Base-by-base conservation (phyloP, 2,113 vertebrate species). In the Chamaea fasciata region DNA sequence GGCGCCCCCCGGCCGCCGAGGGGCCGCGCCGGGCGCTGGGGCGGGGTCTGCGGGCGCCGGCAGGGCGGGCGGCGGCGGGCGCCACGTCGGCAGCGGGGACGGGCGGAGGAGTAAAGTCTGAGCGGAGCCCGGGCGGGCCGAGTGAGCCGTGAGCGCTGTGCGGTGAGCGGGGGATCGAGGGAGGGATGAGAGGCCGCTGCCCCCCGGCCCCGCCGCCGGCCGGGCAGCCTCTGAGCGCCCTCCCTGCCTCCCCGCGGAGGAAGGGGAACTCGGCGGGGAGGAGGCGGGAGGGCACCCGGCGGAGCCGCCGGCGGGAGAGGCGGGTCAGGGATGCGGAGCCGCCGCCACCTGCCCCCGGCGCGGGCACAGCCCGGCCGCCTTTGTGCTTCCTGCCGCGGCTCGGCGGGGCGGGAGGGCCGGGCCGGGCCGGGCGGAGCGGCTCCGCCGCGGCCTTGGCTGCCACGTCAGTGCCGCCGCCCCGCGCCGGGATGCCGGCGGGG, bases 11-110 rank as follows among this genome's bases (percentile, higher is more conserved):
- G 49, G 49, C 49, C 49, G 49, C 22, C 49, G 49, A 50, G 49
- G 49, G 49, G 49, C 49, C 49, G 49, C 50, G 53, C 52, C 53
- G 53, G 53, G 53, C 30, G 30, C 53, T 55, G 53, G 53, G 53
- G 53, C 53, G 53, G 53, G 53, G 53, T 55, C 53, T 55, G 53
- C 53, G 53, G 53, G 53, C 53, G 28, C 53, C 53, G 53, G 53
- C 53, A 55, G 53, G 53, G 53, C 53, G 53, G 65, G 90, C 97
- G 98, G 98, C 98, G 30, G 53, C 53, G 53, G 65, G 90, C 97
- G 98, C 98, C 98, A 98, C 98, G 98, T 98, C 97, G 95, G 97
- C 98, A 98, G 92, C 83, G 89, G 52, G 88, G 73, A 62, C 55
- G n/a, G 57, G 65, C 64, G 44, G 19, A 92, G 49, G 94, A 96